These are phyloP conservation scores for Aphrocallistes beatrix DNA, from an alignment of 37 sponge, comb jelly and placozoan species.

Conservation along the genomic window DNA sequence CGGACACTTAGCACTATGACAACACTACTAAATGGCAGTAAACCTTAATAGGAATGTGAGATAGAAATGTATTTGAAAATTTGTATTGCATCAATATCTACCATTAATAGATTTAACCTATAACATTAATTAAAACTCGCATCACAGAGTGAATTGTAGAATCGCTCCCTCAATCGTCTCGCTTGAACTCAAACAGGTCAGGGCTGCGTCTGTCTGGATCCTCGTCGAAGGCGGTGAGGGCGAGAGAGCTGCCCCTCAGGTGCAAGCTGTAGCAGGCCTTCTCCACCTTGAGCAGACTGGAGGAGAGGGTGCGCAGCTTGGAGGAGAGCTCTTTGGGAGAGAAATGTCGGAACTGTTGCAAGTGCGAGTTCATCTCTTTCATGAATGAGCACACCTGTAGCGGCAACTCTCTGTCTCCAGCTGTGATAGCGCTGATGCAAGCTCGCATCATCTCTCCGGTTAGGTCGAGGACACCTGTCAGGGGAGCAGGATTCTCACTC, in stretches of 20 bases:
- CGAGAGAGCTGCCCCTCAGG: conserved; percentile 34
- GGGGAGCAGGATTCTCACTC: no score
- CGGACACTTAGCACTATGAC: no score
- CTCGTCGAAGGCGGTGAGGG: background rate
- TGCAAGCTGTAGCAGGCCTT: conserved; percentile 57
- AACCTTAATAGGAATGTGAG: no score
- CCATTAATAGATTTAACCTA: no score
- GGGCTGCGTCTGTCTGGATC: no score
- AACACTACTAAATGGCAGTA: no score
- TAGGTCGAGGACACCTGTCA: conserved; percentile 45
- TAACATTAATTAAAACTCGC: no score
- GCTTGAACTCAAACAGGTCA: no score
- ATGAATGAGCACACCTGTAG: conserved; percentile 40
- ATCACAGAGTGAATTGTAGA: no score
- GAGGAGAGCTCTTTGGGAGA: conserved; percentile 26
- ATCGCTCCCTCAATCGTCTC: no score
- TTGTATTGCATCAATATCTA: no score
- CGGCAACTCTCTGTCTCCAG: conserved; percentile 32
- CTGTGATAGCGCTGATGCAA: conserved; percentile 36
- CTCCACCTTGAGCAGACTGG: conserved; percentile 60
- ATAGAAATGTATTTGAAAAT: no score
- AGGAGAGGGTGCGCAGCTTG: conserved; percentile 34
- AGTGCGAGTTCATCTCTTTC: conserved; percentile 30
- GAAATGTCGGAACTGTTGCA: conserved; percentile 23
- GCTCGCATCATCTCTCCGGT: conserved; percentile 80